Evolutionary conservation across 2,888 invertebrate genomes (phyloP).

Genomic region (Drosophila melanocephala): DNA sequence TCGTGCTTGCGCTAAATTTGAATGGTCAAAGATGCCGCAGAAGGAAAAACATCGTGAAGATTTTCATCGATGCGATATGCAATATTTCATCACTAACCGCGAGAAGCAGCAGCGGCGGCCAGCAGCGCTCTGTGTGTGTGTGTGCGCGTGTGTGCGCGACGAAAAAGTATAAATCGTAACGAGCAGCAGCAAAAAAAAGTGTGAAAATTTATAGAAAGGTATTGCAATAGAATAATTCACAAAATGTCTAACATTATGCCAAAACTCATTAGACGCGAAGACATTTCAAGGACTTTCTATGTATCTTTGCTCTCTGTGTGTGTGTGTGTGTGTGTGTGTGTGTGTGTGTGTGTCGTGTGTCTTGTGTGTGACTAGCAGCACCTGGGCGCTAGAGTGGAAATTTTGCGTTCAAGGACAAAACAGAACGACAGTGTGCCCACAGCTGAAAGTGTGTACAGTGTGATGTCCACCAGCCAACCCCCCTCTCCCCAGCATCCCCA

Average conservation of each 20-base stretch:
- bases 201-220: conserved; percentile 74
- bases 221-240: conserved; percentile 41
- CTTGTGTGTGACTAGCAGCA: conserved; percentile 60
- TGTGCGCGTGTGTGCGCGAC: conserved; percentile 70
- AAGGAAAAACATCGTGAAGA: conserved; percentile 15
- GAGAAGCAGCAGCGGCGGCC: conserved; percentile 59
- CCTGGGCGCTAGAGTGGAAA: conserved; percentile 73
- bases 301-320: conserved; percentile 12
- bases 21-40: conserved; percentile 11
- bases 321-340: conserved; percentile 18
- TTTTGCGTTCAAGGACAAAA: conserved; percentile 83
- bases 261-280: conserved; percentile 21
- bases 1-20: conserved; percentile 1
- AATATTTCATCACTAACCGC: conserved; percentile 48
- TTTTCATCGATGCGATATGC: conserved; percentile 46
- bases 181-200: conserved; percentile 74
- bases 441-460: conserved; percentile 60
- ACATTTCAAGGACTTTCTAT: conserved; percentile 61
- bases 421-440: conserved; percentile 58
- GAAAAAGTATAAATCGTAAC: conserved; percentile 78
- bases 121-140: conserved; percentile 63
- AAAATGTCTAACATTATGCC: conserved; percentile 18
- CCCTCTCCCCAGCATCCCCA: background rate
- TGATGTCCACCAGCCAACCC: conserved; percentile 15
- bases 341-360: conserved; percentile 37